Conservation (phyloP, 2,797 vertebrate genomes). For the Sternotherus odoratus region DNA sequence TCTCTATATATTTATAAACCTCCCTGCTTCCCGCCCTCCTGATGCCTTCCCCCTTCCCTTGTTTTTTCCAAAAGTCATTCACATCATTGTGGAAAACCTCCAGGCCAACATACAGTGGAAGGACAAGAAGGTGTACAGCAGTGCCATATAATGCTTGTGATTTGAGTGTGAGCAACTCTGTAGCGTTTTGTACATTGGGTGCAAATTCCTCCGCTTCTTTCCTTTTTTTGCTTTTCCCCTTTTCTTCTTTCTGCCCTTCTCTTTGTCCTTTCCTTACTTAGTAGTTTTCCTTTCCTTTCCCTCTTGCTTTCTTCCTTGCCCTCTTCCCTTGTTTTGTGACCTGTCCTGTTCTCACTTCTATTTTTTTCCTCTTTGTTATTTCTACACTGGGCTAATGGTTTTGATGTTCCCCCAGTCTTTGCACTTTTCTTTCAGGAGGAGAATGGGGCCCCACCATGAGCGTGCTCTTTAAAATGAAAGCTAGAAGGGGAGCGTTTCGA, state of each 20-base stretch:
- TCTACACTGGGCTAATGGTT: conserved; percentile 40
- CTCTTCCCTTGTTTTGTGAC: not conserved
- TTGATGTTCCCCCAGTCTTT: conserved; percentile 61
- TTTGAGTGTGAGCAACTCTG: conserved; percentile 53
- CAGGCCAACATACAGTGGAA: conserved; percentile 42
- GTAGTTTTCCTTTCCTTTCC: not conserved
- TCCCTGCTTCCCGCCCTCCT: not conserved
- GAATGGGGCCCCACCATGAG: not conserved
- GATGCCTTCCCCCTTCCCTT: conserved; percentile 6
- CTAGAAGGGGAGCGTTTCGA: not conserved
- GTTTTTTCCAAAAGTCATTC: conserved; percentile 45
- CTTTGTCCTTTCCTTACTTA: not conserved
- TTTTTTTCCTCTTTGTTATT: conserved; percentile 35
- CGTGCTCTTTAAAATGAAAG: not conserved
- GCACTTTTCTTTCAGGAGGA: conserved; percentile 39
- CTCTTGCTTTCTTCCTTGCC: not conserved
- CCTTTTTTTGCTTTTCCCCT: not conserved
- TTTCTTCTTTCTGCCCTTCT: not conserved
- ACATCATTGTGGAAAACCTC: conserved; percentile 72
- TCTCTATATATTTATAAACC: conserved; percentile 27
- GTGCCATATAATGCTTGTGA: conserved; percentile 49
- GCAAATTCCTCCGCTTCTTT: not conserved
- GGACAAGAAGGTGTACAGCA: conserved; percentile 53
- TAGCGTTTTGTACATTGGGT: conserved; percentile 3
- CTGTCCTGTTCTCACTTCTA: conserved; percentile 23